A percentile compares a stretch with the other conserved stretches of the same genome.
phyloP scores from a whole-genome alignment of 2,113 vertebrate species.

The Callorhinus ursinus region DNA sequence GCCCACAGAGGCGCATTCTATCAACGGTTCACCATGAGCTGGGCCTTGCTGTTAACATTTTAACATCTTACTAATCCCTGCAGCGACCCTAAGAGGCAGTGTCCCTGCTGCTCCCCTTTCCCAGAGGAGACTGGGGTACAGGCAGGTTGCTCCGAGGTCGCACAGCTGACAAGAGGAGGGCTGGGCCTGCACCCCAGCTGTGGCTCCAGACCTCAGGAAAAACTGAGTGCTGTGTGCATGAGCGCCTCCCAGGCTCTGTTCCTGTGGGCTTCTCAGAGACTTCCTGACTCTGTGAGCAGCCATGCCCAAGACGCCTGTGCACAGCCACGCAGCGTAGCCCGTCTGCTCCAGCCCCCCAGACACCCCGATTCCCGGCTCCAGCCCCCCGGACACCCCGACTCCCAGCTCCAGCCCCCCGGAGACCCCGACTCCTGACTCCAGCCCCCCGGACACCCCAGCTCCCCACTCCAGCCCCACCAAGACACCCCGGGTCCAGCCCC shows the following conservation, averaged over 20 bases:
- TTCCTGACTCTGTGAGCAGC: background rate
- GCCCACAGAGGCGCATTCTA: background rate
- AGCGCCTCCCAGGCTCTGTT: background rate
- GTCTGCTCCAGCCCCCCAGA: too few relatives aligned
- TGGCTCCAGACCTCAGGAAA: background rate
- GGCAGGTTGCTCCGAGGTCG: background rate
- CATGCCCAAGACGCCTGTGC: background rate
- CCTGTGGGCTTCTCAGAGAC: background rate
- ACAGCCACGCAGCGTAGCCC: fast-evolving
- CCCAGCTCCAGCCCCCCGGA: too few relatives aligned
- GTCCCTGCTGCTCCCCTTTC: background rate
- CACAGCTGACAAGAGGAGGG: too few relatives aligned
- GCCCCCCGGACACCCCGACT: too few relatives aligned
- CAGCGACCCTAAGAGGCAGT: background rate
- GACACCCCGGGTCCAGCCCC: too few relatives aligned
- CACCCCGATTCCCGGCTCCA: too few relatives aligned
- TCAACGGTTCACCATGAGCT: fast-evolving
- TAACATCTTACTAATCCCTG: background rate
- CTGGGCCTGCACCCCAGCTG: background rate
- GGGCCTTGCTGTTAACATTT: background rate
- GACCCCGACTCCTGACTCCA: too few relatives aligned
- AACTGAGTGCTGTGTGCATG: background rate
- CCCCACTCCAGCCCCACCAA: too few relatives aligned
- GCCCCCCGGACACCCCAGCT: too few relatives aligned
- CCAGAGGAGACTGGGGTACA: background rate